phyloP scores from a whole-genome alignment of 2,888 invertebrate species.

The Antheraea assamensis region DNA sequence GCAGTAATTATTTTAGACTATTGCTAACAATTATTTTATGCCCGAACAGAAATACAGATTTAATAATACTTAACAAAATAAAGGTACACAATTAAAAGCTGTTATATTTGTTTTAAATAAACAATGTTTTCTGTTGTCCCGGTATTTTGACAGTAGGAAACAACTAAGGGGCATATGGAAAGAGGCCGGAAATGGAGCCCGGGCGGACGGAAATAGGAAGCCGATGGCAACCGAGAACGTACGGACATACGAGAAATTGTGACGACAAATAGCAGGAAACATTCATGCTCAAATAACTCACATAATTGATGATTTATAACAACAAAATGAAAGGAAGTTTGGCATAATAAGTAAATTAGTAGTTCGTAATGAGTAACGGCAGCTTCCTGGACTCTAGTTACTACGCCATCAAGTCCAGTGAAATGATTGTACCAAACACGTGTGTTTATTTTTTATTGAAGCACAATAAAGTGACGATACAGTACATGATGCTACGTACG shows the following conservation, averaged over 20 bases:
- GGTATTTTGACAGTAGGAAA: conserved; percentile 17
- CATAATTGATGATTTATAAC: conserved; percentile 7
- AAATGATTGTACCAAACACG: neutral
- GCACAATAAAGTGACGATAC: no score
- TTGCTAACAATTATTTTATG: no score
- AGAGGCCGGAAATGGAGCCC: conserved; percentile 29
- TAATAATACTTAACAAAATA: neutral
- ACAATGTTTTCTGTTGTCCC: neutral
- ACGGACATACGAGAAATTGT: conserved; percentile 12
- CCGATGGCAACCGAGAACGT: conserved; percentile 15
- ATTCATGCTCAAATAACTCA: conserved; percentile 13
- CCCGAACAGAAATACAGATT: neutral
- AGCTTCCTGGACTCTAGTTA: neutral
- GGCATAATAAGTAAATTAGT: neutral
- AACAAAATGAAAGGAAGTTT: neutral
- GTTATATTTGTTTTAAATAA: neutral
- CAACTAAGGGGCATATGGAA: conserved; percentile 19
- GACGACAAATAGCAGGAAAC: conserved; percentile 18
- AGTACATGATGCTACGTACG: no score
- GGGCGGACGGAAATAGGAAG: conserved; percentile 28
- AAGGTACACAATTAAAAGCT: neutral
- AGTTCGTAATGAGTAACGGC: neutral
- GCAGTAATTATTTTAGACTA: no score
- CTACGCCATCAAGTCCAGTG: neutral
- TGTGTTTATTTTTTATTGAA: neutral